Base-by-base conservation (phyloP, 2,888 invertebrate genomes). In the Protophormia terraenovae region DNA sequence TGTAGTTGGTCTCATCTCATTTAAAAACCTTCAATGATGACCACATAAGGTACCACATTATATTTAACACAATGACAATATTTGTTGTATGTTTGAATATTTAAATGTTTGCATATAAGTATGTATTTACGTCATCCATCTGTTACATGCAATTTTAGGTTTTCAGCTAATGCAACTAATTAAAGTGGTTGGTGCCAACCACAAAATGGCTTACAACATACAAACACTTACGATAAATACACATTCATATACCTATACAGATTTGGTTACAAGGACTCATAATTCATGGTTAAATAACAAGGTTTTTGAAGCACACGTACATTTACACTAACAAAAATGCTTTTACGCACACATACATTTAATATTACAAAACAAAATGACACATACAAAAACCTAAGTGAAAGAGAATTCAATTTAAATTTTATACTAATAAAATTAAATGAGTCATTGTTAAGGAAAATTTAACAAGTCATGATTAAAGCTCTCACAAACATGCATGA, bases 161-260 rank as follows among this genome's bases (percentile, higher is more conserved):
- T 82, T 85, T 71, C 78, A 66, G 82, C 82, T 85, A 85, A 85
- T 87, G 87, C 79, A 89, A 89, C 91, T 90, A 90, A 90, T 90
- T 91, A 90, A 90, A 90, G 91, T 88, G 91, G 91, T 89, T 89
- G 84, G 29, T 85, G 78, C 67, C 82, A 82, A 71, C 85, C 85
- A 72, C 85, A 78, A 82, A 85, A 75, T 85, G 82, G 85, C 82
- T 85, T 75, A 3, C 55, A 81, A 85, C n/a, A 45, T 38, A 38
- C 78, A 69, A 32, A 72, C 72, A 69, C 12, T 45, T 29, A 12
- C 5, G 14, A 22, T 5, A 12, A n/a, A 29, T 5, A 47, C 29
- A 32, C 16, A 58, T 38, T 27, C 66, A 41, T 35, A 55, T 55
- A 32, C 47, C 38, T 50, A 66, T 41, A 82, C 71, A 71, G 55